Conservation (phyloP, 2,888 invertebrate genomes). For the Leptinotarsa peninsularis region DNA sequence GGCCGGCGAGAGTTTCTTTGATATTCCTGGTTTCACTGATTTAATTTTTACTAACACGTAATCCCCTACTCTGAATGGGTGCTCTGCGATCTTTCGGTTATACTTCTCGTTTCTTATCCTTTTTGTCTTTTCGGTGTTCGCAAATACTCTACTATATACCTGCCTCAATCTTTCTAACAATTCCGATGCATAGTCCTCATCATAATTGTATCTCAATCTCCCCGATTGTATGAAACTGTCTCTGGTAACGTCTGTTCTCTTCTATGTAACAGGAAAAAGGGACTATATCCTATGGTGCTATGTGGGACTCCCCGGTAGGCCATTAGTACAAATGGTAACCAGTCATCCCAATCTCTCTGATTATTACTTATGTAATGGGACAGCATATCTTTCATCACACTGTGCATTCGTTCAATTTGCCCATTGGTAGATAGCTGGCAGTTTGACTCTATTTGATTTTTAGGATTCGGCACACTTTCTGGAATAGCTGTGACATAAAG, state of each 20-base stretch:
- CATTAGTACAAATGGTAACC: background rate
- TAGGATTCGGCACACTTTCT: slow-evolving; percentile 47
- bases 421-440: slow-evolving; percentile 55
- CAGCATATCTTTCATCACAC: background rate
- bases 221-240: slow-evolving; percentile 40
- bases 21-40: too few relatives aligned
- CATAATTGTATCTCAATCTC: background rate
- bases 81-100: too few relatives aligned
- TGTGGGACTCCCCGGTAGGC: background rate
- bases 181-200: background rate
- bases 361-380: background rate
- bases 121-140: too few relatives aligned
- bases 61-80: too few relatives aligned
- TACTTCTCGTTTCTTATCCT: too few relatives aligned
- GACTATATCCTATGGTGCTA: slow-evolving; percentile 39
- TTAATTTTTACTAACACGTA: too few relatives aligned
- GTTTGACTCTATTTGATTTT: slow-evolving; percentile 50
- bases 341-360: background rate
- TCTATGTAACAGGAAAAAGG: slow-evolving; percentile 47
- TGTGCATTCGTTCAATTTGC: slow-evolving; percentile 46
- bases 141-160: background rate
- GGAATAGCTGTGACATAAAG: slow-evolving; percentile 50
- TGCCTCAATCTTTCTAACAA: background rate
- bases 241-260: slow-evolving; percentile 40
- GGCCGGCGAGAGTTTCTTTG: too few relatives aligned